These are phyloP conservation scores for Serilophus lunatus DNA, from an alignment of 2,113 vertebrate genomes.

Conservation along the genomic window DNA sequence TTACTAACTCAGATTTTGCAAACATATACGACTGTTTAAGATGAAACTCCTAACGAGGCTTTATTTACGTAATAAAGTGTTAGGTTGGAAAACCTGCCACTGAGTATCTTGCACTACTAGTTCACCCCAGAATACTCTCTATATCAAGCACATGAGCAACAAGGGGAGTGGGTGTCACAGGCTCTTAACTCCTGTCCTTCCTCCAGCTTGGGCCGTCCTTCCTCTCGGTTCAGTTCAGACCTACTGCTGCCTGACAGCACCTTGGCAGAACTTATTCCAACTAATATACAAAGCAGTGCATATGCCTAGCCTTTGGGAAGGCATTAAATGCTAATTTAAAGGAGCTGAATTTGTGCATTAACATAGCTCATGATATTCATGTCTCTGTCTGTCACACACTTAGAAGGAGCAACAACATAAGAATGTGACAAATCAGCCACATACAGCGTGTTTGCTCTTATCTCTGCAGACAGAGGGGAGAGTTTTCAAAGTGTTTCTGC, in stretches of 20 bases:
- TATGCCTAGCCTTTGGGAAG: background rate
- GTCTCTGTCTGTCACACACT: background rate
- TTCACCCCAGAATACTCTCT: background rate
- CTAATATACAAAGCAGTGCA: background rate
- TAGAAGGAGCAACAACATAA: background rate
- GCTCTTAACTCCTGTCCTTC: background rate
- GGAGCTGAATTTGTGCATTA: background rate
- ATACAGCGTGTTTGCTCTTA: background rate
- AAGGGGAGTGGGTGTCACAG: background rate
- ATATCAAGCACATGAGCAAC: accelerated
- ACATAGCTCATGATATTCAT: accelerated
- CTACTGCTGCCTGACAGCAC: accelerated
- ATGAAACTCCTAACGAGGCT: background rate
- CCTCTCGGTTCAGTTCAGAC: background rate
- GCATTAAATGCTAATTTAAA: background rate
- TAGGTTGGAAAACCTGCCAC: background rate
- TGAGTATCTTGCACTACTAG: background rate
- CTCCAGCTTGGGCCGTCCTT: background rate
- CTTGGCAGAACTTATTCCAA: background rate
- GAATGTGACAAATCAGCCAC: background rate
- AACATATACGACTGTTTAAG: background rate
- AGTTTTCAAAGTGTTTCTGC: background rate
- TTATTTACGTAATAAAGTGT: background rate
- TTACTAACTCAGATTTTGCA: background rate
- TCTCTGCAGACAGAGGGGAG: background rate